Evolutionary conservation across 2,797 vertebrate species (phyloP), one percentile per base, ranked within the genome.

Genomic region (Phataginus tricuspis): DNA sequence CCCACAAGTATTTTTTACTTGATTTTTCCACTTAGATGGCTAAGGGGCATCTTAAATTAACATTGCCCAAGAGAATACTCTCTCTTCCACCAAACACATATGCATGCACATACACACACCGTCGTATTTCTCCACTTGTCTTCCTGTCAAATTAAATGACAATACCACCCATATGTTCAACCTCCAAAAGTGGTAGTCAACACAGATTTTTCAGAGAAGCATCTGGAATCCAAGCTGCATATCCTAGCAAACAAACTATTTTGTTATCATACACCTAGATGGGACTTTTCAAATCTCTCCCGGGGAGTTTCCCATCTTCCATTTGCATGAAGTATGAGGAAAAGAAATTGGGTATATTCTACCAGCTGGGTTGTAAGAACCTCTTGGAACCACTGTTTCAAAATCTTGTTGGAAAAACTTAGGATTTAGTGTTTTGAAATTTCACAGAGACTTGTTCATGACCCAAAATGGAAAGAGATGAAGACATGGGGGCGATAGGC

Each of bases 381-480:
- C 2, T 74, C 59, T 86, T 69, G 31, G 64, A 93, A 61, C 80
- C 49, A 42, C 0, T 91, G 37, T 37, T 79, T 83, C 19, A 37
- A 25, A 80, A 64, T 59, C 42, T 82, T 59, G 63, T 63, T 86
- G 27, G 59, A 55, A 95, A 77, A 78, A 86, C 39, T 57, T 53
- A 92, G 37, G 83, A 68, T 72, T 27, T 88, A 77, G 91, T 29
- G 79, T 61, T 92, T 90, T 68, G 12, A 89, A 95, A 94, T 74
- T 94, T 89, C 9, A 72, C 15, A 77, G 45, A 63, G 57, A 84
- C 37, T 77, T 92, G 45, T 83, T 68, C 45, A 69, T 51, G 29
- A 90, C 7, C 83, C 12, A 37, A 91, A 88, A 89, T 55, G 8
- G 21, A 88, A 95, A 86, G 9, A 66, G 6, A 74, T 55, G 2